phyloP scores from a whole-genome alignment of 2,888 invertebrate genomes.

The Eilema caniola region DNA sequence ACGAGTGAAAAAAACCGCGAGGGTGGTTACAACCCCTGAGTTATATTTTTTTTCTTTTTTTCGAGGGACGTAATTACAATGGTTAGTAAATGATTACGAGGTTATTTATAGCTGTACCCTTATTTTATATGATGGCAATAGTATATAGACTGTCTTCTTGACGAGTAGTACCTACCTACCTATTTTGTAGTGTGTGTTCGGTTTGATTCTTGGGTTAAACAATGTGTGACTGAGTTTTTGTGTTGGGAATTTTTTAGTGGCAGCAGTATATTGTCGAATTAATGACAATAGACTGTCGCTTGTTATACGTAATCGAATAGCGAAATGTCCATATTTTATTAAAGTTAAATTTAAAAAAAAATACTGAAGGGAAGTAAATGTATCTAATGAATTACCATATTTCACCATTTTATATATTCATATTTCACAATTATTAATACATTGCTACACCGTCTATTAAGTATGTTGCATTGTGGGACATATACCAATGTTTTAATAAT shows the following conservation, averaged over 20 bases:
- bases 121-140: constrained; percentile 42
- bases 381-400: too few relatives aligned
- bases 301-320: too few relatives aligned
- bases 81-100: constrained; percentile 70
- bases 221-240: not conserved
- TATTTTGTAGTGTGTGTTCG: not conserved
- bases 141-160: not conserved
- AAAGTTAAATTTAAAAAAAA: too few relatives aligned
- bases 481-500: too few relatives aligned
- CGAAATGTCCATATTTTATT: too few relatives aligned
- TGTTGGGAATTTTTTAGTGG: not conserved
- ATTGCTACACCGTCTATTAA: too few relatives aligned
- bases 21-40: constrained; percentile 65
- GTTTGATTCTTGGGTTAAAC: not conserved
- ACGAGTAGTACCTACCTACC: not conserved
- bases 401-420: too few relatives aligned
- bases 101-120: constrained; percentile 67
- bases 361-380: too few relatives aligned
- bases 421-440: too few relatives aligned
- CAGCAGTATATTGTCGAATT: too few relatives aligned
- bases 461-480: too few relatives aligned
- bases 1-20: constrained; percentile 57
- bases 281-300: too few relatives aligned
- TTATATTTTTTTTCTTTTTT: constrained; percentile 65
- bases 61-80: constrained; percentile 63